Base-by-base conservation (phyloP, 2,888 invertebrate genomes). In the Germaria angustata region DNA sequence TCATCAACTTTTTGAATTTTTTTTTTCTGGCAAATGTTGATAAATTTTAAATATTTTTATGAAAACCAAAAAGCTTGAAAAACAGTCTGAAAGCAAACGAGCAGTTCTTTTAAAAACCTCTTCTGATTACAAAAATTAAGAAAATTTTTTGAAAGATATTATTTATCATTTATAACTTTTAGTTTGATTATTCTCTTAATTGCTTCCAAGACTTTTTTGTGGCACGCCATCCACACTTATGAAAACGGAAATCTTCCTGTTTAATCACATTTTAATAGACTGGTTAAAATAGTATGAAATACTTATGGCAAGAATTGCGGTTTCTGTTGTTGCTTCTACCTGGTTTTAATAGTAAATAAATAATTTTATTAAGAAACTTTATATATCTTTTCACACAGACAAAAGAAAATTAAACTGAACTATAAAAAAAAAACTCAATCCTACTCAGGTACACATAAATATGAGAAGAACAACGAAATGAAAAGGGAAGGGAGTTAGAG, bases 361-460 rank as follows among this genome's bases (percentile, higher is more conserved):
- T 80, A 73, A 80, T 80, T 80, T 73, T 79, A 66, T 79, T 59
- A 80, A 44, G 41, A 66, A 73, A 73, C 59, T 73, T 72, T 59
- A 72, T 79, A 65, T 65, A 63, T 72, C 44, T 51, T 77, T 68
- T 49, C 13, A 49, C 46, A 39, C 36, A 32, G 32, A 46, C 41
- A 51, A 59, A 68, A 59, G 13, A 32, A 76, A 76, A 68, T 59
- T 68, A 59, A 59, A 68, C 7, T 49, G 24, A 34, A 53, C 32
- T 51, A 63, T 17, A 65, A 17, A 51, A 32, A 53, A 53, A 39
- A 22, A 51, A 9, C 36, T 2, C n/a, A 61, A 34, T 24, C 17
- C 20, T 11, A 17, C 63, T 36, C 17, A 36, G 28, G 9, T 15
- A 76, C 57, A 59, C 5, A 9, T 9, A 51, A 9, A 44, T 24